phyloP scores from a whole-genome alignment of 2,797 vertebrate genomes.

The Darevskia mixta region DNA sequence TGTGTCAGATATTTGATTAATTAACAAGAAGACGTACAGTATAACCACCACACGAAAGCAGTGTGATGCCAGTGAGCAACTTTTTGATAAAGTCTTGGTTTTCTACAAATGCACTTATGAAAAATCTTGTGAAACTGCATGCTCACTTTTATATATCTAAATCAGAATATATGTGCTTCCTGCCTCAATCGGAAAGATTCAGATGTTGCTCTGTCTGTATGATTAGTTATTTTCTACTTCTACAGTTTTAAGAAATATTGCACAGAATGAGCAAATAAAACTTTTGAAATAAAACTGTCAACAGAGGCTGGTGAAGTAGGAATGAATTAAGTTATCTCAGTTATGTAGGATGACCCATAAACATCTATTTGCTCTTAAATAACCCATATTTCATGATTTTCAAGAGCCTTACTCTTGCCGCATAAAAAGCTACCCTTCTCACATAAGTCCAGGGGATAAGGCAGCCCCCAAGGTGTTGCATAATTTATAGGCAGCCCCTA shows the following conservation, averaged over 20 bases:
- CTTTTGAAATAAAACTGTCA: conserved; percentile 2
- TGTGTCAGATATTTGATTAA: too few relatives aligned
- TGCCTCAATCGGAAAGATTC: not conserved
- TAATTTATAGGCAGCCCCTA: conserved; percentile 12
- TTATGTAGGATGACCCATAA: not conserved
- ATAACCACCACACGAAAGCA: too few relatives aligned
- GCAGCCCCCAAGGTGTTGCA: not conserved
- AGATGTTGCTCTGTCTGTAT: not conserved
- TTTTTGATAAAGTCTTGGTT: not conserved
- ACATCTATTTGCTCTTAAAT: not conserved
- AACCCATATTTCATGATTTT: not conserved
- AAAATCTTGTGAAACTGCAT: not conserved
- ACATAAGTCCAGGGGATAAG: not conserved
- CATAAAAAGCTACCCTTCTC: not conserved
- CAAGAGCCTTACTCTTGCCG: not conserved
- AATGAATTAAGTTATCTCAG: not conserved
- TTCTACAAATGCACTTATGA: not conserved
- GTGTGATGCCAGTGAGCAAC: not conserved
- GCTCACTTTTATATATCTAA: not conserved
- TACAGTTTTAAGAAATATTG: not conserved
- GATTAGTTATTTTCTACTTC: not conserved
- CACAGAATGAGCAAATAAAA: not conserved
- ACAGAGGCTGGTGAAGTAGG: not conserved
- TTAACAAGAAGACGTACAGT: too few relatives aligned
- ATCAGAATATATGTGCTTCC: not conserved